Evolutionary conservation across 2,113 vertebrate genomes (phyloP).

Genomic region (Microcebus tavaratra): DNA sequence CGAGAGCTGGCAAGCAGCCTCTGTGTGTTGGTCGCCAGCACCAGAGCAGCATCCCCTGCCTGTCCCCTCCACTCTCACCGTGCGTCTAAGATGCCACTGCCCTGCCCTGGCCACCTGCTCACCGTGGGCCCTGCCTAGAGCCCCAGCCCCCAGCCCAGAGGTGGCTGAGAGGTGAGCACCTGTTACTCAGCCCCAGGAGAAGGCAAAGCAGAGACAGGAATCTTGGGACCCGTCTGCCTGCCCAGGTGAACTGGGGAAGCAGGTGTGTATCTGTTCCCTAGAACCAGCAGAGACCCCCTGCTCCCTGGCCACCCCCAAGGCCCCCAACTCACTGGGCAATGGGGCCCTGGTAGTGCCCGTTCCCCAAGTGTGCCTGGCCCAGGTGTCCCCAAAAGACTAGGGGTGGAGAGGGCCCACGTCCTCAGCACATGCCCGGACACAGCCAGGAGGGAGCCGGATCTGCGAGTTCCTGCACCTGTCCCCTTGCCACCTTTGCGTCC

Average conservation of each 20-base stretch:
- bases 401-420: neutral
- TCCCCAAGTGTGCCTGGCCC: neutral
- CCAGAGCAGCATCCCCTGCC: conserved; percentile 23
- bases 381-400: no score
- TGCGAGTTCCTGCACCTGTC: neutral
- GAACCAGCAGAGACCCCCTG: neutral
- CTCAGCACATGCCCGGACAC: neutral
- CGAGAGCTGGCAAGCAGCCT: neutral
- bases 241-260: neutral
- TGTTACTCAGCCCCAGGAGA: accelerated
- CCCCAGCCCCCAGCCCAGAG: neutral
- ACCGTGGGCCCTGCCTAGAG: neutral
- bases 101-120: conserved; percentile 25
- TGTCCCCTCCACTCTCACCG: conserved; percentile 51
- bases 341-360: accelerated
- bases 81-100: conserved; percentile 52
- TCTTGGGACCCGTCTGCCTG: no score
- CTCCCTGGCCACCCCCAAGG: neutral
- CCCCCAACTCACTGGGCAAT: neutral
- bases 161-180: neutral
- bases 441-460: neutral
- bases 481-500: neutral
- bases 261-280: neutral
- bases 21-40: conserved; percentile 59
- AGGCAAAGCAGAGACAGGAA: neutral